Conservation (phyloP, 2,797 vertebrate species). For the Pithecia hirsuta region DNA sequence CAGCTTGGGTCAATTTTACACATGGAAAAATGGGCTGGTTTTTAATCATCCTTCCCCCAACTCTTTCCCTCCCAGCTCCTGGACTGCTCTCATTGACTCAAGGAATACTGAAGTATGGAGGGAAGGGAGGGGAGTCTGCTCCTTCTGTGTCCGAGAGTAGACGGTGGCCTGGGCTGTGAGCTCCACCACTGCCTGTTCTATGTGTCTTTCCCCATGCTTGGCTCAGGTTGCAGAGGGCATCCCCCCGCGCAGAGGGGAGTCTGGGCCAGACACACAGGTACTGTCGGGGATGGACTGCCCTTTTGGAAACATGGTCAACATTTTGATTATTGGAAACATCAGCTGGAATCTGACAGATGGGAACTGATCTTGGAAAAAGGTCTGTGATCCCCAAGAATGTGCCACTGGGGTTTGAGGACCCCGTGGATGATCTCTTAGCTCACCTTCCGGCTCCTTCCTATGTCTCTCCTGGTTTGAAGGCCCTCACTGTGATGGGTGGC, state of each 20-base stretch:
- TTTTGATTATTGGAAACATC: accelerated
- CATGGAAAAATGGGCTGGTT: neutral
- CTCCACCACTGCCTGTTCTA: neutral
- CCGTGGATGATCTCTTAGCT: accelerated
- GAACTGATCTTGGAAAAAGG: neutral
- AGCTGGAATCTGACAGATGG: no score
- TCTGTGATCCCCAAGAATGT: neutral
- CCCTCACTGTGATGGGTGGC: neutral
- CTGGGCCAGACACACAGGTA: neutral
- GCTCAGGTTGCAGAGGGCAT: neutral
- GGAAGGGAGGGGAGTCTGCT: no score
- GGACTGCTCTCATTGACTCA: neutral
- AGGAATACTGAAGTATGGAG: neutral
- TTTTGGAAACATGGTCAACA: accelerated
- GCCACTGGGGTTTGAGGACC: no score
- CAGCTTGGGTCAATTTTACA: neutral
- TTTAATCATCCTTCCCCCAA: neutral
- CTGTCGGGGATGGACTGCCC: accelerated
- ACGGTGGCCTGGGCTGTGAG: neutral
- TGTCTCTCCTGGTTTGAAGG: neutral
- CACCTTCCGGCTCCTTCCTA: neutral
- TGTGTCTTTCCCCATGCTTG: accelerated
- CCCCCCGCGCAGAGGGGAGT: neutral
- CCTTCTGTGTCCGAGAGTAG: no score
- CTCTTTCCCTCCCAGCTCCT: neutral